Conservation (phyloP, 2,797 vertebrate genomes). For the Aplochiton taeniatus region DNA sequence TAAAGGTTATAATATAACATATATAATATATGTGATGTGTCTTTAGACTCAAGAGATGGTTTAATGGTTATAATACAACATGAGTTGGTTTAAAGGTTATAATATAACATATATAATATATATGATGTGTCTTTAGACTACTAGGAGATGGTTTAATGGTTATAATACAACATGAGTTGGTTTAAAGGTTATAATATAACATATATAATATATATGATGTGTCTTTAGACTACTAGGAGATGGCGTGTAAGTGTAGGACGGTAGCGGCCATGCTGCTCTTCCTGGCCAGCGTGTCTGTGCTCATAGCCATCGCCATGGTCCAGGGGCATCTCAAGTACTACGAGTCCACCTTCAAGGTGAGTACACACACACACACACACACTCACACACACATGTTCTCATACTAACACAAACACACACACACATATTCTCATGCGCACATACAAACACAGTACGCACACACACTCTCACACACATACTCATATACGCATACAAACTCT, state of each 20-base stretch:
- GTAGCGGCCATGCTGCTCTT: slow-evolving; percentile 77
- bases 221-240: slow-evolving; percentile 49
- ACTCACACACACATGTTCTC: neutral
- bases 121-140: slow-evolving; percentile 30
- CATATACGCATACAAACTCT: neutral
- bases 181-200: no score
- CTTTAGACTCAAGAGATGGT: slow-evolving; percentile 55
- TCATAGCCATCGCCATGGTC: slow-evolving; percentile 83
- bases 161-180: no score
- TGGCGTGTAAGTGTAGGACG: slow-evolving; percentile 78
- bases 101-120: no score
- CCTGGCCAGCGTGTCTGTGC: slow-evolving; percentile 82
- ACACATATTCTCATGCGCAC: neutral
- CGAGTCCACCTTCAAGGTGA: slow-evolving; percentile 84
- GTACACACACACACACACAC: slow-evolving; percentile 9
- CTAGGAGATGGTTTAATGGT: slow-evolving; percentile 58
- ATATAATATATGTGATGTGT: no score
- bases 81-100: no score
- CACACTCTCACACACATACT: neutral
- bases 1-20: no score
- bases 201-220: no score
- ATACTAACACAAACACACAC: neutral
- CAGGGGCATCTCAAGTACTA: slow-evolving; percentile 78
- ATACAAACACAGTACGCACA: neutral
- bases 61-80: no score